Conservation (phyloP, 2,797 vertebrate species). For the Falco naumanni region DNA sequence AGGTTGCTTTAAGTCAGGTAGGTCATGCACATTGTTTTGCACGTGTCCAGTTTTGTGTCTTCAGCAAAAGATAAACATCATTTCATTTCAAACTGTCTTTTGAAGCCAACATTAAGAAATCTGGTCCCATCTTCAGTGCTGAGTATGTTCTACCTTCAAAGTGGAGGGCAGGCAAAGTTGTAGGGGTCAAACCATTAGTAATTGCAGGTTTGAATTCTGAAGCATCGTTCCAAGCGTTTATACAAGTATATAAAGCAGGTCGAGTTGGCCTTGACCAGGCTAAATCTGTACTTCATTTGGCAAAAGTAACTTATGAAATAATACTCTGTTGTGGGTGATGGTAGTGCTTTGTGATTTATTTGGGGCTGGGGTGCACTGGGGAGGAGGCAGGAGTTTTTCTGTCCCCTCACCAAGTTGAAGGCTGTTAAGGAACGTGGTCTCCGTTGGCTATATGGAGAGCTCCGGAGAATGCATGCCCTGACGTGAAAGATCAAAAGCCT, state of each 20-base stretch:
- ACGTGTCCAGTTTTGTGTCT: not conserved
- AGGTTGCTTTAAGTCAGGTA: not conserved
- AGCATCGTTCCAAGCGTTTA: not conserved
- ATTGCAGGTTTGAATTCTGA: not conserved
- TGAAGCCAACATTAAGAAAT: not conserved
- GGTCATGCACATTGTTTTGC: accelerated
- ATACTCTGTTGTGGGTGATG: not conserved
- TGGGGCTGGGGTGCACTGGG: not conserved
- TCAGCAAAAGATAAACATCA: not conserved
- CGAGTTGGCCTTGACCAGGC: accelerated
- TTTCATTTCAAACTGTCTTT: not conserved
- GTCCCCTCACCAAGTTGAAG: not conserved
- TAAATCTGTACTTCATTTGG: not conserved
- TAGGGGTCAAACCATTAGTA: not conserved
- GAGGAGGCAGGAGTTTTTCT: not conserved
- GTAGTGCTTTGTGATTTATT: not conserved
- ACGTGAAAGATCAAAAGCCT: conserved; percentile 39
- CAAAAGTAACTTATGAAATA: not conserved
- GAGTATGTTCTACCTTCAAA: not conserved
- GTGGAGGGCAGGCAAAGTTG: not conserved
- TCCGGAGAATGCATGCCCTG: not conserved
- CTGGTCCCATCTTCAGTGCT: not conserved
- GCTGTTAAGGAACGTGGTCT: not conserved
- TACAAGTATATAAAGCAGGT: not conserved
- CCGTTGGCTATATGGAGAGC: not conserved